Evolutionary conservation across 2,113 vertebrate species (phyloP).

Genomic region (Neoarius graeffei): DNA sequence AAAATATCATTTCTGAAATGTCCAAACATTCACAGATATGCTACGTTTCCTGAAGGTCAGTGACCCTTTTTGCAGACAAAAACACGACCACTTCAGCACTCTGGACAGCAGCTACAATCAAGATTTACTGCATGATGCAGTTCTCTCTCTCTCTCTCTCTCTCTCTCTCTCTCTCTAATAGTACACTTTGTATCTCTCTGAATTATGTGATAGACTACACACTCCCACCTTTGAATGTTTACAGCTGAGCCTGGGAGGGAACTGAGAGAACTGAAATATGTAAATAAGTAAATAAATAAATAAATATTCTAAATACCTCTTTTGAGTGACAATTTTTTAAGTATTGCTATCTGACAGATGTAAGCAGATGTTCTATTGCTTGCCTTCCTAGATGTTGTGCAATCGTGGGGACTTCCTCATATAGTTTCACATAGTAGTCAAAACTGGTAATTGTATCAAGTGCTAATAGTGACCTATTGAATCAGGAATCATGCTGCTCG

Average conservation of each 20-base stretch:
- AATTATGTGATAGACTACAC: not conserved
- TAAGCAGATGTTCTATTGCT: not conserved
- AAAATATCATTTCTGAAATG: not conserved
- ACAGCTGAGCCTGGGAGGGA: not conserved
- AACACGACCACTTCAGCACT: conserved; percentile 59
- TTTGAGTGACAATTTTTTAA: not conserved
- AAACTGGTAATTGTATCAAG: not conserved
- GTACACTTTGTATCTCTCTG: not conserved
- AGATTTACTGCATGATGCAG: conserved; percentile 30
- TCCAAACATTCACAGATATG: conserved; percentile 32
- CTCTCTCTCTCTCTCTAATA: not conserved
- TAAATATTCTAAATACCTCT: no score
- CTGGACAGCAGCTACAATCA: conserved; percentile 53
- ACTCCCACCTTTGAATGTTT: not conserved
- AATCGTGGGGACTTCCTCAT: not conserved
- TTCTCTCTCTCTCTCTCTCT: not conserved
- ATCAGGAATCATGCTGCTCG: not conserved
- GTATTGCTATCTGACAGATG: not conserved
- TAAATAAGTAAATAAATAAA: no score
- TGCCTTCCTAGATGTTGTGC: not conserved
- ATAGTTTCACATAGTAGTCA: not conserved
- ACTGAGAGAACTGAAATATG: not conserved
- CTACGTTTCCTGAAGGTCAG: conserved; percentile 20
- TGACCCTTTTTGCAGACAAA: not conserved
- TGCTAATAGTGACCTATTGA: not conserved